phyloP scores from a whole-genome alignment of 2,797 vertebrate genomes.

The Pipistrellus nathusii region DNA sequence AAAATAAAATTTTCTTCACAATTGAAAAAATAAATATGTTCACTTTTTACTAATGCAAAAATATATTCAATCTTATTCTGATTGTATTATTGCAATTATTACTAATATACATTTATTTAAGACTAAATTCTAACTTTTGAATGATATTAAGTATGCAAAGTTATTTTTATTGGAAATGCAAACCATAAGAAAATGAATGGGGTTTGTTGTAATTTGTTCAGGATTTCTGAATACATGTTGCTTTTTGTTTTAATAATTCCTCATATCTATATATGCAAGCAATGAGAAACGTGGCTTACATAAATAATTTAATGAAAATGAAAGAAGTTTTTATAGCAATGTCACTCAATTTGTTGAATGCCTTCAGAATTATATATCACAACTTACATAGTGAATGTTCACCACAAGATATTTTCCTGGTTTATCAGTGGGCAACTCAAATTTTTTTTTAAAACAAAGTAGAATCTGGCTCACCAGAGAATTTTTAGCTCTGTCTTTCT shows the following conservation, averaged over 20 bases:
- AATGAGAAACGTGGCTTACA: background rate
- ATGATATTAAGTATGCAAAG: background rate
- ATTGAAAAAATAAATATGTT: background rate
- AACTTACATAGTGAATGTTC: background rate
- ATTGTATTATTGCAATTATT: background rate
- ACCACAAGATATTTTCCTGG: background rate
- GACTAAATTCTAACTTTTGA: background rate
- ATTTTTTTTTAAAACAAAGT: background rate
- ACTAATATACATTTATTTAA: background rate
- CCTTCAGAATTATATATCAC: background rate
- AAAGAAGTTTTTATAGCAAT: background rate
- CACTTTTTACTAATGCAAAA: background rate
- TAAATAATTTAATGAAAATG: background rate
- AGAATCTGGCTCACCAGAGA: slow-evolving; percentile 36
- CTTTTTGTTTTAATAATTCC: background rate
- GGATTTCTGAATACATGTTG: background rate
- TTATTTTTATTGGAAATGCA: background rate
- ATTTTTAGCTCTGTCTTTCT: slow-evolving; percentile 1
- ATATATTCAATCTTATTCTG: background rate
- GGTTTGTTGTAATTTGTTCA: background rate
- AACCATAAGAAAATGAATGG: background rate
- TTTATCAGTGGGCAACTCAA: background rate
- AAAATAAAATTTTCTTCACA: background rate
- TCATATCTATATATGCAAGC: background rate
- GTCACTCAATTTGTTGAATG: background rate